Evolutionary conservation across 2,888 invertebrate species (phyloP), one percentile per base, ranked within the genome.

Genomic region (Mayetiola destructor): DNA sequence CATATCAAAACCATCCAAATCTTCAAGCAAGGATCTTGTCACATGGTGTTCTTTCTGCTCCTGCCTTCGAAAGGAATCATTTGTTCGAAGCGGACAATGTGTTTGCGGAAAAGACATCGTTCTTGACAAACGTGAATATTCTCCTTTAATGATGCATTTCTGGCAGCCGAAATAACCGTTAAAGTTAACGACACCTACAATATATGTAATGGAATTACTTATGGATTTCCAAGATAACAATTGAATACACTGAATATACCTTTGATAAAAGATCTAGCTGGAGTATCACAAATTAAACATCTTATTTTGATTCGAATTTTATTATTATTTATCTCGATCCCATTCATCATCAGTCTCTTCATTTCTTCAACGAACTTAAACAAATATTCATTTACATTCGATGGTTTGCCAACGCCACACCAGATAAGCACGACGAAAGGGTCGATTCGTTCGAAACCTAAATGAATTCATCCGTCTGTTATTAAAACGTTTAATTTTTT

Each of bases 151-250:
- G 18, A 35, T 55, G 23, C 59, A 59, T 18, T 54, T 36, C 32
- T 56, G 54, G 18, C 59, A 59, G 1, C 27, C 54, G 40, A 55
- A 59, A 30, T 57, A 59, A 14, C 42, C 57, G 23, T 48, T 57
- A 27, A 57, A 57, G 21, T 55, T 55, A 27, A 48, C 48, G 12
- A 27, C 6, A 23, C 48, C 27, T 48, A 21, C 23, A 20, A 12
- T n/a, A 37, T 37, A 10, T n/a, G n/a, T 36, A 36, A 20, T 16
- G 10, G 10, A 9, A 32, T 32, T 9, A 9, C 10, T 32, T 32
- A 32, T 10, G 32, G 6, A 6, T 9, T 9, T 32, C 32, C 14
- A 36, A n/a, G 3, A 36, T 36, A n/a, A 12, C 8, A 14, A n/a
- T 36, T 36, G 8, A n/a, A 10, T 36, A 3, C 14, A 14, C 36